These are phyloP conservation scores for Glyphotaelius pellucidus DNA, from an alignment of 2,888 invertebrate genomes.

Conservation along the genomic window DNA sequence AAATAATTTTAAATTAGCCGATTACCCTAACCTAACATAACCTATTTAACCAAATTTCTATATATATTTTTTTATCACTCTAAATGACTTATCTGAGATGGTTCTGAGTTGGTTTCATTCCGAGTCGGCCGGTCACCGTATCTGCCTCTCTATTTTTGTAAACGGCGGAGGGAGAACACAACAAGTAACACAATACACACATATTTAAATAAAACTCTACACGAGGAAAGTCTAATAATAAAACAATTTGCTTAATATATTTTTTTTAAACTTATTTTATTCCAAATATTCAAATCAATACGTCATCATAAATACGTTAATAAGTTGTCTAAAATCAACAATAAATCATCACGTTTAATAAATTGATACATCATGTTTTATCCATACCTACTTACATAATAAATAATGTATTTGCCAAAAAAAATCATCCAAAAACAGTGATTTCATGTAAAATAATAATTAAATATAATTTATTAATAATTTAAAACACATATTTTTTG, in stretches of 20 bases:
- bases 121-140: too few species aligned
- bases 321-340: conserved; percentile 16
- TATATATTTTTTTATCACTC: too few species aligned
- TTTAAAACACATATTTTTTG: background rate
- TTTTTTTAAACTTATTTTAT: background rate
- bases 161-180: too few species aligned
- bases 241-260: background rate
- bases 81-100: too few species aligned
- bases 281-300: background rate
- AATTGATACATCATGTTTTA: background rate
- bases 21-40: too few species aligned
- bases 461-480: background rate
- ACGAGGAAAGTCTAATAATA: background rate
- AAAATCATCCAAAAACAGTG: background rate
- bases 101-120: too few species aligned
- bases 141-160: too few species aligned
- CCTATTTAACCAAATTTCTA: too few species aligned
- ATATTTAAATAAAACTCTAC: background rate
- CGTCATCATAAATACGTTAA: background rate
- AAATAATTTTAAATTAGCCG: too few species aligned
- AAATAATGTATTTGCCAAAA: background rate
- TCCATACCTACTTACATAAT: background rate
- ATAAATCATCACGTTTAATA: background rate
- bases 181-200: background rate
- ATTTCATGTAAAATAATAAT: background rate